phyloP scores from a whole-genome alignment of 2,113 vertebrate genomes.

The Benitochromis conjunctus region DNA sequence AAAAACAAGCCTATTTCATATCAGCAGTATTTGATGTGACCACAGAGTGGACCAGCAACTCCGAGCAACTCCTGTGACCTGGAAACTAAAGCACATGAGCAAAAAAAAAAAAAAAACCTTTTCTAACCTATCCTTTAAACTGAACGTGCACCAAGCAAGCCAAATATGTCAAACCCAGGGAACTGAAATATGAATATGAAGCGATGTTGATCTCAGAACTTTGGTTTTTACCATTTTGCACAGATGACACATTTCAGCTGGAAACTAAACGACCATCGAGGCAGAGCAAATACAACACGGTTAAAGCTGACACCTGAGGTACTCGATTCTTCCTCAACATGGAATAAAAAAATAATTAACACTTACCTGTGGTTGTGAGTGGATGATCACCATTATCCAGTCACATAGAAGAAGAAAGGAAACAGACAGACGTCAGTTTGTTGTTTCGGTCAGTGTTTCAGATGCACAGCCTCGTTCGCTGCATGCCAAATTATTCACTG shows the following conservation, averaged over 20 bases:
- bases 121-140: fast-evolving
- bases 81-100: neutral
- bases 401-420: conserved; percentile 17
- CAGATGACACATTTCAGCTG: neutral
- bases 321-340: neutral
- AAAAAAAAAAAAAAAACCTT: neutral
- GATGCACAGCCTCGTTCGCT: neutral
- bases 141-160: neutral
- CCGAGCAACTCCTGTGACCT: neutral
- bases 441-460: neutral
- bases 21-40: neutral
- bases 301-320: neutral
- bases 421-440: neutral
- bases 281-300: neutral
- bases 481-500: neutral
- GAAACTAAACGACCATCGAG: neutral
- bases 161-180: neutral
- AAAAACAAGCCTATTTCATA: neutral
- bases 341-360: neutral
- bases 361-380: conserved; percentile 22
- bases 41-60: neutral
- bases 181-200: neutral
- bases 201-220: neutral
- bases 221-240: neutral
- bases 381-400: neutral